Percentiles rank a stretch among this genome's conserved stretches.
These are phyloP conservation scores for Beris chalybata DNA, from an alignment of 2,888 invertebrate species.

Conservation along the genomic window DNA sequence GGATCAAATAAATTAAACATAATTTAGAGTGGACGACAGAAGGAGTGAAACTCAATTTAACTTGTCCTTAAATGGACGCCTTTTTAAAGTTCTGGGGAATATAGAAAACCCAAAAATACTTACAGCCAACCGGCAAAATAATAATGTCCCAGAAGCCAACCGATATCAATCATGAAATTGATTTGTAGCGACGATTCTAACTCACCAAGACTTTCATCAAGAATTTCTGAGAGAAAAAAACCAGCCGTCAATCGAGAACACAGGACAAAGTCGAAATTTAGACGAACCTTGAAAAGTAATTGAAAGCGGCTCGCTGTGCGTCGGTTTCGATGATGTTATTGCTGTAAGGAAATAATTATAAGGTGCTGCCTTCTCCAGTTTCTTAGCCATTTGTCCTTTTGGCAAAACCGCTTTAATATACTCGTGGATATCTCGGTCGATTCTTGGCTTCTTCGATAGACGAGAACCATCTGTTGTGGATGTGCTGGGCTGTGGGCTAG, in stretches of 20 bases:
- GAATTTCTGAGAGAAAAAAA: slow-evolving; percentile 63
- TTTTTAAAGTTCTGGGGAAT: too few species aligned
- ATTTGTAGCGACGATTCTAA: slow-evolving; percentile 79
- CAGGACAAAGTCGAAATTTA: not conserved
- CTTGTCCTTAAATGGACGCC: too few species aligned
- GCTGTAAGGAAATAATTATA: slow-evolving; percentile 77
- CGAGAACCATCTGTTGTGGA: slow-evolving; percentile 43
- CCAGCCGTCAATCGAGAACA: not conserved
- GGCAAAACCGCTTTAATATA: slow-evolving; percentile 63
- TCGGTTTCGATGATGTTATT: slow-evolving; percentile 65
- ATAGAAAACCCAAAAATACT: slow-evolving; percentile 39
- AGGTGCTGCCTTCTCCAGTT: slow-evolving; percentile 68
- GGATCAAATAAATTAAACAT: too few species aligned
- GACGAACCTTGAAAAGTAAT: slow-evolving; percentile 69
- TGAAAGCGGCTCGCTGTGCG: slow-evolving; percentile 66
- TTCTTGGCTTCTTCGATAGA: slow-evolving; percentile 51
- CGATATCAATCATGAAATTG: slow-evolving; percentile 90
- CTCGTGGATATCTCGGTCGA: slow-evolving; percentile 50
- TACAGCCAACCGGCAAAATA: slow-evolving; percentile 73
- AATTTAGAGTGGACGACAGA: too few species aligned
- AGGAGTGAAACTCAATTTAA: too few species aligned
- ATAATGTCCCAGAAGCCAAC: slow-evolving; percentile 87
- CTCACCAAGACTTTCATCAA: slow-evolving; percentile 75
- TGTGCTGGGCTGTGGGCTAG: not conserved
- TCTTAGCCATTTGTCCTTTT: slow-evolving; percentile 65